These are phyloP conservation scores for Mallotus villosus DNA, from an alignment of 2,797 vertebrate genomes.

Conservation along the genomic window DNA sequence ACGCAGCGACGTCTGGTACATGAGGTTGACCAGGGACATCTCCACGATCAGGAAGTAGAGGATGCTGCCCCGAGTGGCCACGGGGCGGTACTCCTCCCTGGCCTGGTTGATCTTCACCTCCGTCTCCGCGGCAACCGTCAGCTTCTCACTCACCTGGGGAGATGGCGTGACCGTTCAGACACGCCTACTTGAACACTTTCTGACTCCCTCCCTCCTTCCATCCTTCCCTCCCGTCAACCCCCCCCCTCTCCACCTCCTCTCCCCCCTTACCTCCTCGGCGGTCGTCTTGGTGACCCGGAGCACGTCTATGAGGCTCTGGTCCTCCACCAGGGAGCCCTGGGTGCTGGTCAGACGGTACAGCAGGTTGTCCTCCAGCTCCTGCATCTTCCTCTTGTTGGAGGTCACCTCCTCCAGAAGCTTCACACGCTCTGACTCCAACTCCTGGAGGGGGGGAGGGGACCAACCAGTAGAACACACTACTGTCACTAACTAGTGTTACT, in stretches of 20 bases:
- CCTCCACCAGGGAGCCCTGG: slow-evolving; percentile 83
- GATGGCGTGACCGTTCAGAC: neutral
- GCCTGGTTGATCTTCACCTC: slow-evolving; percentile 83
- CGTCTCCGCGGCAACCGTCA: slow-evolving; percentile 73
- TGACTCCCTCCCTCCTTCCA: neutral
- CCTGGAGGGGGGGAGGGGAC: slow-evolving; percentile 57
- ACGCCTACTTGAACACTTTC: neutral
- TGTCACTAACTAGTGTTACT: no score
- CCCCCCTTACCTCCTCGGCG: slow-evolving; percentile 78
- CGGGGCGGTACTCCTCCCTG: slow-evolving; percentile 84
- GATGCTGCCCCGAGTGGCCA: slow-evolving; percentile 83
- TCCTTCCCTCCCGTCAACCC: neutral
- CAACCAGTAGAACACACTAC: no score
- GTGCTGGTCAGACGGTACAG: slow-evolving; percentile 82
- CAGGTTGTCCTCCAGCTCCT: slow-evolving; percentile 85
- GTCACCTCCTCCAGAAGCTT: slow-evolving; percentile 83
- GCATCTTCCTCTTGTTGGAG: slow-evolving; percentile 83
- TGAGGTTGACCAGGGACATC: slow-evolving; percentile 84
- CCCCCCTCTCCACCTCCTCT: neutral
- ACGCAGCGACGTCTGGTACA: slow-evolving; percentile 85
- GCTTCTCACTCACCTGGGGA: slow-evolving; percentile 79
- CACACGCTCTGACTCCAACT: slow-evolving; percentile 83
- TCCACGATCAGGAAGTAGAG: slow-evolving; percentile 89
- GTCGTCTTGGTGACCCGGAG: slow-evolving; percentile 79
- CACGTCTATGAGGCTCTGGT: slow-evolving; percentile 82